Conservation (phyloP, 1,140 invertebrate genomes). For the Trichonephila inaurata region DNA sequence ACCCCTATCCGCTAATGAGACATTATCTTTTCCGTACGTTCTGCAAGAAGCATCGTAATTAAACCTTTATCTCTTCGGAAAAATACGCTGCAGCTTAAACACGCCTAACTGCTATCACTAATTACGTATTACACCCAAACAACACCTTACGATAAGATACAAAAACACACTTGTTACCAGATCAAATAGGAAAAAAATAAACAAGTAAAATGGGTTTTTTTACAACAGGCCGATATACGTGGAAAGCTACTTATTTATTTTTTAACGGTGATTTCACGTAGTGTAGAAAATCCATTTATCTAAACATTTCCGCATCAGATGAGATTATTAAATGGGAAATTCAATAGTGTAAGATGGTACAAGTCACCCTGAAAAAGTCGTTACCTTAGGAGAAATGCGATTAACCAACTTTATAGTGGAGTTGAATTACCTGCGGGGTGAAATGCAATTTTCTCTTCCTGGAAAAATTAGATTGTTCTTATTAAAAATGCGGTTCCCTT, state of each 20-base stretch:
- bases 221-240: background rate
- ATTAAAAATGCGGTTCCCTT: background rate
- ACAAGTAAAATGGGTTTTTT: background rate
- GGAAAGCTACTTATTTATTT: background rate
- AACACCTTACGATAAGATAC: background rate
- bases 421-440: background rate
- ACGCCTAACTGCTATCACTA: slow-evolving; percentile 35
- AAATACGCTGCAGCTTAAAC: slow-evolving; percentile 1
- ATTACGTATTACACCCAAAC: background rate
- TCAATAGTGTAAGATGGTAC: background rate
- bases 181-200: background rate
- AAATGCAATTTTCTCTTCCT: background rate
- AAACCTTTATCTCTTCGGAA: slow-evolving; percentile 26
- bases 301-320: background rate
- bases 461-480: background rate
- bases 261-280: background rate
- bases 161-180: background rate
- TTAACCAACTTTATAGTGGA: background rate
- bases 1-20: background rate
- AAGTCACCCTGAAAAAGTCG: background rate
- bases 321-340: background rate
- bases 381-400: background rate
- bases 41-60: background rate
- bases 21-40: background rate
- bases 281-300: slow-evolving; percentile 21